Evolutionary conservation across 2,797 vertebrate genomes (phyloP).

Genomic region (Triplophysa yarkandensis): DNA sequence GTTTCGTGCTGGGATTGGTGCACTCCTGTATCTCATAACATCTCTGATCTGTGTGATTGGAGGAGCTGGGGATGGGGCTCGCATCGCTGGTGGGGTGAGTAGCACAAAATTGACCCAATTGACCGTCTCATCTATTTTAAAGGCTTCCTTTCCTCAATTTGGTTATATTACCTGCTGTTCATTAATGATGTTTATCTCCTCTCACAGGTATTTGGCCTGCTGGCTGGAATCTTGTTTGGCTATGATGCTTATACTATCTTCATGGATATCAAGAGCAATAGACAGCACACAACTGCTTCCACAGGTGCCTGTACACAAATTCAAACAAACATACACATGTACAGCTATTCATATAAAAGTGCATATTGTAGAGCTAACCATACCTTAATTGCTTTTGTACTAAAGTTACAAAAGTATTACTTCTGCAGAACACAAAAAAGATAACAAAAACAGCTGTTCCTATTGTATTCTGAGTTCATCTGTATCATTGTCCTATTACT

Average conservation of each 20-base stretch:
- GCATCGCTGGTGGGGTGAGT: slow-evolving; percentile 76
- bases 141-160: neutral
- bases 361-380: neutral
- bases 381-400: neutral
- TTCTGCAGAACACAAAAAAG: neutral
- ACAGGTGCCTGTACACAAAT: slow-evolving; percentile 59
- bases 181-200: slow-evolving; percentile 21
- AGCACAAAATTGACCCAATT: neutral
- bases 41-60: slow-evolving; percentile 72
- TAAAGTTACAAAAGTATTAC: neutral
- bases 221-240: slow-evolving; percentile 72
- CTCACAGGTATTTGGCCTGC: slow-evolving; percentile 73
- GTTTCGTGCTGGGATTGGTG: slow-evolving; percentile 67
- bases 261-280: slow-evolving; percentile 61
- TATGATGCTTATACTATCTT: slow-evolving; percentile 75
- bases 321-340: neutral
- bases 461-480: no score
- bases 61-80: slow-evolving; percentile 64
- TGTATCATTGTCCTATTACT: no score
- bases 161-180: neutral
- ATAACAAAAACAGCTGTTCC: no score
- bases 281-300: slow-evolving; percentile 64
- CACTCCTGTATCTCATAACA: slow-evolving; percentile 71
- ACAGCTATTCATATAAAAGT: neutral
- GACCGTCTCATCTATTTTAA: neutral